Base-by-base conservation (phyloP, 2,888 invertebrate genomes). In the Mamestra brassicae region DNA sequence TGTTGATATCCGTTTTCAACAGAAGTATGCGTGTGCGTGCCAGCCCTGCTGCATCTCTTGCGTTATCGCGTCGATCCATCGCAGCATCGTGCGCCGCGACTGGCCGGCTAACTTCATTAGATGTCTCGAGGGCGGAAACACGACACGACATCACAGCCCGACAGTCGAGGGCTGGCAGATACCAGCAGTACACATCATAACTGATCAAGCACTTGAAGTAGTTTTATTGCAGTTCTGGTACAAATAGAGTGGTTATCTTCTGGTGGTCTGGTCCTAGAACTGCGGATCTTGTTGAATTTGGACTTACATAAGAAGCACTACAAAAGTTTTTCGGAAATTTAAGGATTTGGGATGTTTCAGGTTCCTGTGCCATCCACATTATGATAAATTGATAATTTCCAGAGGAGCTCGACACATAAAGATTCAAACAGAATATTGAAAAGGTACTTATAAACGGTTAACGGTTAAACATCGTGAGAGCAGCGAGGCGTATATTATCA, bases 381-480 rank as follows among this genome's bases (percentile, higher is more conserved):
- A 54, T 54, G 8, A n/a, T 54, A 11, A 3, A 10, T 8, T 17
- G 2, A 7, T 54, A n/a, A 6, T 5, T n/a, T 54, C n/a, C 54
- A 8, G 54, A 13, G 13, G 57, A 8, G 34, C 11, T 3, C 10
- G 11, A 13, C 57, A 57, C 26, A 57, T 34, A 34, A 26, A 26
- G 55, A 7, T 26, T 55, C n/a, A 55, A 55, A 15, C 26, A n/a
- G 15, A 55, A 55, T 55, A 2, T 55, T 55, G 5, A n/a, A 54
- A 54, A 8, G 54, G 7, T 6, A n/a, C 3, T 26, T 26, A 26
- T 26, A 26, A 26, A 55, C 26, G 11, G 11, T 26, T 55, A 55
- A 57, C 42, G 57, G 54, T 45, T 54, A n/a, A 26, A 36, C 26
- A 5, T 74, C 70, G 74, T 58, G 47, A 42, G 57, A 42, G 62